Evolutionary conservation across 30 jellyfish, hydroid and myxozoan species (phyloP).

Genomic region (Chrysaora quinquecirrha): DNA sequence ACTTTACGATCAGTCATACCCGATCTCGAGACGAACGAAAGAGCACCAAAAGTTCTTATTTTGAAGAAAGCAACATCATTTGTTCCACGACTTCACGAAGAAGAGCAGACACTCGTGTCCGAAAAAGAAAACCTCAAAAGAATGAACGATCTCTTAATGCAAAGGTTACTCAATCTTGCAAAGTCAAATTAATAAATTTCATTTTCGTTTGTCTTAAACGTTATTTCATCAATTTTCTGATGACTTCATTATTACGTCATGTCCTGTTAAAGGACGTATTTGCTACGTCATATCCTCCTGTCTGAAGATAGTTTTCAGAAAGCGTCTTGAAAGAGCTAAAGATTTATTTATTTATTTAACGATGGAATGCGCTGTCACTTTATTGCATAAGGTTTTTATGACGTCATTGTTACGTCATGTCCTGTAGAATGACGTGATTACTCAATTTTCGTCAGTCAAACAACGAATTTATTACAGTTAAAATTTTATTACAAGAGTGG

Average conservation of each 20-base stretch:
- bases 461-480: too few species aligned
- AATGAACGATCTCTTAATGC: constrained; percentile 52
- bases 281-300: too few species aligned
- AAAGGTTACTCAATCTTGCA: constrained; percentile 42
- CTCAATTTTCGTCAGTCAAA: too few species aligned
- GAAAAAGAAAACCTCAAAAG: constrained; percentile 59
- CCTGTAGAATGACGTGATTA: too few species aligned
- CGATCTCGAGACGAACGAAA: constrained; percentile 67
- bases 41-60: constrained; percentile 89
- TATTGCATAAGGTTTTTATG: too few species aligned
- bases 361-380: too few species aligned
- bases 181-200: constrained; percentile 35
- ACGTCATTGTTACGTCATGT: too few species aligned
- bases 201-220: not conserved
- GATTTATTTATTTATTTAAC: too few species aligned
- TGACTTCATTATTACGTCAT: not conserved
- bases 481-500: too few species aligned
- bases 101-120: constrained; percentile 54
- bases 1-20: constrained; percentile 81
- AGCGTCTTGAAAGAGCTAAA: too few species aligned
- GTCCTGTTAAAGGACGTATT: not conserved
- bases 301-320: too few species aligned
- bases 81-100: constrained; percentile 55
- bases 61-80: constrained; percentile 74
- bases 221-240: not conserved